These are phyloP conservation scores for Hemichromis elongatus DNA, from an alignment of 2,113 vertebrate genomes.

Conservation along the genomic window DNA sequence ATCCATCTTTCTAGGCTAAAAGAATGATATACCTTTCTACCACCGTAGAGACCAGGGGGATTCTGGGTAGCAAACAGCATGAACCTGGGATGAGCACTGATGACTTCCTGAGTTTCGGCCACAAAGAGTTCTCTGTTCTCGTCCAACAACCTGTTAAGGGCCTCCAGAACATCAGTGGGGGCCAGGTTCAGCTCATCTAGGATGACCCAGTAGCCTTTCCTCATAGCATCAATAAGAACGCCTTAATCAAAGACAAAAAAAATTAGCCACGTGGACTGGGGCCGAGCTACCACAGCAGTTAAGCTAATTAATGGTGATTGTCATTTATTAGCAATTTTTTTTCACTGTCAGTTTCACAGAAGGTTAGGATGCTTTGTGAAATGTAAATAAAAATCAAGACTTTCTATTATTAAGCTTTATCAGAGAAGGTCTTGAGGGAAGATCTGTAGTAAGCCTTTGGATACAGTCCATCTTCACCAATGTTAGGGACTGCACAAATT, in stretches of 20 bases:
- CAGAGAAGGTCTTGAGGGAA: not conserved
- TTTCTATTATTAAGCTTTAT: not conserved
- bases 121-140: slow-evolving; percentile 95
- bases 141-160: slow-evolving; percentile 91
- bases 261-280: not conserved
- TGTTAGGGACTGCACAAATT: not conserved
- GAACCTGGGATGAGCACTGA: slow-evolving; percentile 91
- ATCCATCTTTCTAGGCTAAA: not conserved
- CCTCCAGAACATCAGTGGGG: slow-evolving; percentile 94
- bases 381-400: not conserved
- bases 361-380: not conserved
- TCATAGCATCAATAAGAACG: slow-evolving; percentile 93
- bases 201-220: slow-evolving; percentile 96
- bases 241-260: slow-evolving; percentile 66
- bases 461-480: not conserved
- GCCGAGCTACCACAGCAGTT: not conserved
- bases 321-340: not conserved
- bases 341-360: not conserved
- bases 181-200: slow-evolving; percentile 96
- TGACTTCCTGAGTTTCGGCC: slow-evolving; percentile 93
- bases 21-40: slow-evolving; percentile 84
- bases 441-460: not conserved
- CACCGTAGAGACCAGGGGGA: slow-evolving; percentile 94
- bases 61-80: slow-evolving; percentile 98
- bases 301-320: not conserved